These are phyloP conservation scores for Tenualosa ilisha DNA, from an alignment of 2,797 vertebrate species.

Conservation along the genomic window DNA sequence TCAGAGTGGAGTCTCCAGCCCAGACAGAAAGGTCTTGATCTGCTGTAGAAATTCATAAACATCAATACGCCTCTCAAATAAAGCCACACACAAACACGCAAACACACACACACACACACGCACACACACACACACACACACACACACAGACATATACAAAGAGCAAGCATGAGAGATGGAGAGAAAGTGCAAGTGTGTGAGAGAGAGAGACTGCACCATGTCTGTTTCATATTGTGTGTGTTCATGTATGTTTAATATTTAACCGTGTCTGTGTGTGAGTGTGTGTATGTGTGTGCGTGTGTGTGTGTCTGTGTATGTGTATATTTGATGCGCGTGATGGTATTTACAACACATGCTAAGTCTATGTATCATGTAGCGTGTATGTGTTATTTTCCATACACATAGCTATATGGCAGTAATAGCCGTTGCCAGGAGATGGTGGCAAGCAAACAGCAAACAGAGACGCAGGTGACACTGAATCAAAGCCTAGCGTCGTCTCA, in stretches of 20 bases:
- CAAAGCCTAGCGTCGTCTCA: slow-evolving; percentile 13
- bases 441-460: slow-evolving; percentile 36
- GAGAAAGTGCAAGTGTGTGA: too few species aligned
- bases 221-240: background rate
- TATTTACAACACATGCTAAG: background rate
- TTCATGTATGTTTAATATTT: too few species aligned
- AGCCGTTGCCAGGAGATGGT: slow-evolving; percentile 42
- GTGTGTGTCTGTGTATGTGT: background rate
- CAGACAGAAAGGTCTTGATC: background rate
- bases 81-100: background rate
- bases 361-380: background rate
- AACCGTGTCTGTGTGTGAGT: too few species aligned
- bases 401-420: slow-evolving; percentile 23
- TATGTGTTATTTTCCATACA: background rate
- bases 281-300: background rate
- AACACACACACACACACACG: background rate
- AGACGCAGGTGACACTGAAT: background rate
- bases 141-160: background rate
- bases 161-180: too few species aligned
- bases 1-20: background rate
- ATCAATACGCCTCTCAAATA: background rate
- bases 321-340: background rate
- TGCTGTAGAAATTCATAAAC: background rate
- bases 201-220: too few species aligned
- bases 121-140: background rate